Conservation (phyloP, 2,888 invertebrate species). For the Cancer borealis region DNA sequence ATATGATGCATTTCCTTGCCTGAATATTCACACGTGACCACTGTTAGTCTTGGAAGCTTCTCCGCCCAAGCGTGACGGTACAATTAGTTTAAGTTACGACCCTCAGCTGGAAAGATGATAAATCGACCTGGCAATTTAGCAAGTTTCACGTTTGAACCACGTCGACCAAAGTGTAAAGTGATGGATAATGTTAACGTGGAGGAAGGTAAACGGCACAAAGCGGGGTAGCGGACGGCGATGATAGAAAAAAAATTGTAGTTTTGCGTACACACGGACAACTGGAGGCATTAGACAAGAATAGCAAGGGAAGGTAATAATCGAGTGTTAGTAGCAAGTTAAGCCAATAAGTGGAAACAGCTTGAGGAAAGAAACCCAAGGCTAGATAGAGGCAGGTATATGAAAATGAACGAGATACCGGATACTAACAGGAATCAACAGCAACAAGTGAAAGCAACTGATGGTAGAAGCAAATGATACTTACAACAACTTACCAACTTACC, state of each 20-base stretch:
- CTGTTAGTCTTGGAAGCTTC: neutral
- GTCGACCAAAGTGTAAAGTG: neutral
- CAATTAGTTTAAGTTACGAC: constrained; percentile 28
- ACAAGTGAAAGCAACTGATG: neutral
- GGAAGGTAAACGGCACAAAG: neutral
- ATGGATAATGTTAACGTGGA: neutral
- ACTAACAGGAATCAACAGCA: neutral
- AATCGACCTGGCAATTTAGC: neutral
- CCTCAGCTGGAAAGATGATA: neutral
- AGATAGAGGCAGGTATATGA: neutral
- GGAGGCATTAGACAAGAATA: neutral
- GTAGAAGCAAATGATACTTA: neutral
- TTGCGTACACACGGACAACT: neutral
- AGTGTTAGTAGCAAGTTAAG: neutral
- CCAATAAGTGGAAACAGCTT: neutral
- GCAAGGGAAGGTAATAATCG: neutral
- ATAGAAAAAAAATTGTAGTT: neutral
- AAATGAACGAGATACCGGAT: neutral
- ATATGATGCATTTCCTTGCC: neutral
- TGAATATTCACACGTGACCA: constrained; percentile 21
- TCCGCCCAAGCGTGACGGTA: constrained; percentile 36
- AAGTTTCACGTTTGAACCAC: neutral
- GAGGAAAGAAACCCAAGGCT: neutral
- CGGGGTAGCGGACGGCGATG: neutral
- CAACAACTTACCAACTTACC: too few species aligned